A percentile compares a stretch with the other conserved stretches of the same genome.
Evolutionary conservation across 2,888 invertebrate genomes (phyloP).

Genomic region (Drosophila rubida): DNA sequence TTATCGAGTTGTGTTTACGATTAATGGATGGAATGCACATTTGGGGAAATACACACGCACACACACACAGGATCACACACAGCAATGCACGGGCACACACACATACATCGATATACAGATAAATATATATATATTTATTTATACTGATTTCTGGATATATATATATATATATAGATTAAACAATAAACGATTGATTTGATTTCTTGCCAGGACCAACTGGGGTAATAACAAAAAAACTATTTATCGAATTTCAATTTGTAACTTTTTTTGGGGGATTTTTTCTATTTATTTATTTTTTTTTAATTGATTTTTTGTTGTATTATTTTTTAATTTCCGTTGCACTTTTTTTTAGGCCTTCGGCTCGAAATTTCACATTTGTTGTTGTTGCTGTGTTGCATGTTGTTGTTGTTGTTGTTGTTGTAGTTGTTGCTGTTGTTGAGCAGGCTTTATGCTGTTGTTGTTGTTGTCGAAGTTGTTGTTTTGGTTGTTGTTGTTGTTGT

Average conservation of each 20-base stretch:
- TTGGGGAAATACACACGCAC: slow-evolving; percentile 48
- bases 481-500: slow-evolving; percentile 12
- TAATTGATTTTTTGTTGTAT: slow-evolving; percentile 31
- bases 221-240: slow-evolving; percentile 36
- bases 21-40: slow-evolving; percentile 77
- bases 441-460: slow-evolving; percentile 17
- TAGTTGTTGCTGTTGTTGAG: slow-evolving; percentile 16
- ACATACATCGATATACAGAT: slow-evolving; percentile 33
- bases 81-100: slow-evolving; percentile 39
- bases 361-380: slow-evolving; percentile 27
- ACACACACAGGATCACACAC: slow-evolving; percentile 51
- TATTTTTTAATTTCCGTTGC: slow-evolving; percentile 10
- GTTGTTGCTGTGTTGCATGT: slow-evolving; percentile 26
- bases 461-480: slow-evolving; percentile 10
- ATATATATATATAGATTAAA: slow-evolving; percentile 41
- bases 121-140: slow-evolving; percentile 29
- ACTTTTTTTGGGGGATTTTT: slow-evolving; percentile 29
- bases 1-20: slow-evolving; percentile 33
- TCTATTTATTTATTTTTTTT: slow-evolving; percentile 13
- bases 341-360: slow-evolving; percentile 17
- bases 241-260: slow-evolving; percentile 16
- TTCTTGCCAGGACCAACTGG: slow-evolving; percentile 52
- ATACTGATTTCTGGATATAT: slow-evolving; percentile 18
- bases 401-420: slow-evolving; percentile 26
- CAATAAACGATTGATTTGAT: slow-evolving; percentile 42